A percentile compares a stretch with the other conserved stretches of the same genome.
These are phyloP conservation scores for Chirona hameri DNA, from an alignment of 2,888 invertebrate species.

Conservation along the genomic window DNA sequence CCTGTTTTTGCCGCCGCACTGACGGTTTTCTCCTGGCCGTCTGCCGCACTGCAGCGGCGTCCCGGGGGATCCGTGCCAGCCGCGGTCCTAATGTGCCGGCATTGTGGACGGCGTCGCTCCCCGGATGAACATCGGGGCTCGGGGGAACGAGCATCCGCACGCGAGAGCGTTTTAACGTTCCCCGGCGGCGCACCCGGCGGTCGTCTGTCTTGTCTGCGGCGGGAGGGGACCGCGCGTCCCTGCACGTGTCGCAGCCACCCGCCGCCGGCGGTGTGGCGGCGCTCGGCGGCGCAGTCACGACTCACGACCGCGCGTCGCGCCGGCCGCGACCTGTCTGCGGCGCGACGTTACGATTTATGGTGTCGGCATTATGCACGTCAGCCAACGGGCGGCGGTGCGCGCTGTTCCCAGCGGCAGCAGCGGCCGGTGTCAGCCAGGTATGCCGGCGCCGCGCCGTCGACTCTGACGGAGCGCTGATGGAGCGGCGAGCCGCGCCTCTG, in stretches of 20 bases:
- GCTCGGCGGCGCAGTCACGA: too few relatives aligned
- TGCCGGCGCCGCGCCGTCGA: too few relatives aligned
- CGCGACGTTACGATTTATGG: not conserved
- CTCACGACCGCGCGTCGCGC: too few relatives aligned
- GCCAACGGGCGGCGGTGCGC: not conserved
- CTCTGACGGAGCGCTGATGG: not conserved
- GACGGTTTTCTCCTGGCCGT: not conserved
- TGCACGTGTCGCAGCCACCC: not conserved
- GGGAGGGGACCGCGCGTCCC: not conserved
- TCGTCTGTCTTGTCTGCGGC: not conserved
- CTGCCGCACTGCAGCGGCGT: not conserved
- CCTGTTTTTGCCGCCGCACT: not conserved
- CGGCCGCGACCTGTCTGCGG: not conserved
- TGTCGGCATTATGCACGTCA: not conserved
- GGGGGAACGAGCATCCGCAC: not conserved
- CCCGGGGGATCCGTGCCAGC: not conserved
- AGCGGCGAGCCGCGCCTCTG: not conserved
- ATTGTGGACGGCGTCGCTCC: not conserved
- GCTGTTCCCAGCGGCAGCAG: not conserved
- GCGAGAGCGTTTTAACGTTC: constrained; percentile 8
- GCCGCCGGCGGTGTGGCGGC: too few relatives aligned
- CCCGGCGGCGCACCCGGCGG: not conserved
- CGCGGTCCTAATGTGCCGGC: not conserved
- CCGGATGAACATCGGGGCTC: not conserved
- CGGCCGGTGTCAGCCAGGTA: not conserved